phyloP scores from a whole-genome alignment of 1,140 invertebrate genomes.

The Adelges cooleyi region DNA sequence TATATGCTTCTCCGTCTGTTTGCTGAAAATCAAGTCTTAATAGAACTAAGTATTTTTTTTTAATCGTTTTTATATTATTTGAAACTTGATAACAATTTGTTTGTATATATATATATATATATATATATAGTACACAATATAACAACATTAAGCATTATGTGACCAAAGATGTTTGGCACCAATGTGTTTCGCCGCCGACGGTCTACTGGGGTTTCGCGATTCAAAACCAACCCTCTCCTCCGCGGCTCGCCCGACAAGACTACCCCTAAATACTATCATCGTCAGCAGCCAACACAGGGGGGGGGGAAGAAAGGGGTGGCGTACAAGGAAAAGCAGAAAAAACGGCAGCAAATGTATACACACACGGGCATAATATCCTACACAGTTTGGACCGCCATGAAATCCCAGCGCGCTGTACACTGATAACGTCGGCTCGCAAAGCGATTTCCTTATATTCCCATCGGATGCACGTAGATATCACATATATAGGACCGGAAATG shows the following conservation, averaged over 20 bases:
- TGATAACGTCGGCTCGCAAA: no score
- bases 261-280: background rate
- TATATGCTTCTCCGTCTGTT: no score
- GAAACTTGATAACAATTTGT: no score
- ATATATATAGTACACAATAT: no score
- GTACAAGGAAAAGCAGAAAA: background rate
- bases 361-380: no score
- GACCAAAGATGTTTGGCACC: constrained; percentile 4
- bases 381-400: background rate
- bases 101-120: no score
- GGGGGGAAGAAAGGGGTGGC: background rate
- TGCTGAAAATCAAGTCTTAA: no score
- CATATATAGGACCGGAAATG: background rate
- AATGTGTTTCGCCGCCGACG: background rate
- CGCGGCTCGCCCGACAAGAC: background rate
- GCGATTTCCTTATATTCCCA: background rate
- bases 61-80: no score
- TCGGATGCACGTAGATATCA: background rate
- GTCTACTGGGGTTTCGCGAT: background rate
- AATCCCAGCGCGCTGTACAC: constrained; percentile 5
- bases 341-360: background rate
- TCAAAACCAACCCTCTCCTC: background rate
- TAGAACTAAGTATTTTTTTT: no score
- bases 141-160: no score
- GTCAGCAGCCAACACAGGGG: background rate